phyloP scores from a whole-genome alignment of 2,888 invertebrate species.

The Fragum sueziense region DNA sequence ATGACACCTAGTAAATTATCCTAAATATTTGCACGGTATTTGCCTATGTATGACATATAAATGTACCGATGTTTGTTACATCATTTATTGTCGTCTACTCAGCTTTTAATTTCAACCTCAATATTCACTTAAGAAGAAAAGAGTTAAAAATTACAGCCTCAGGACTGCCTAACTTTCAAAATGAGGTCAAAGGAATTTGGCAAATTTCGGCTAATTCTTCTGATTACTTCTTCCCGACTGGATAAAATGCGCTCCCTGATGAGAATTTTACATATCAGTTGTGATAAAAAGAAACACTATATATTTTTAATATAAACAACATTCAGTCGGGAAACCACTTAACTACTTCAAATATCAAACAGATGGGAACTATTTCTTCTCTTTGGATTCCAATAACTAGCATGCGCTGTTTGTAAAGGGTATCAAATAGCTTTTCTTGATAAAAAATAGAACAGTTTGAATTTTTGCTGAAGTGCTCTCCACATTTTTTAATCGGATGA shows the following conservation, averaged over 20 bases:
- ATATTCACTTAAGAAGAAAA: no score
- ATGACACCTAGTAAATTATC: no score
- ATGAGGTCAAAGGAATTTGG: slow-evolving; percentile 16
- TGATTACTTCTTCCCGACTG: slow-evolving; percentile 7
- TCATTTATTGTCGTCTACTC: no score
- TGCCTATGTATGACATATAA: no score
- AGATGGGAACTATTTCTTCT: slow-evolving; percentile 30
- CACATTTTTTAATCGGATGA: slow-evolving; percentile 55
- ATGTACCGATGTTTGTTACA: no score
- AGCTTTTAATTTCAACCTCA: no score
- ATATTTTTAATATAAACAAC: slow-evolving; percentile 49
- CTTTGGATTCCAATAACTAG: neutral
- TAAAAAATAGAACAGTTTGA: slow-evolving; percentile 39
- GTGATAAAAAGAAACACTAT: slow-evolving; percentile 18
- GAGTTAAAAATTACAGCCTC: slow-evolving; percentile 17
- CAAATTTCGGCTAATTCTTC: slow-evolving; percentile 19
- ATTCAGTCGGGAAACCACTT: slow-evolving; percentile 44
- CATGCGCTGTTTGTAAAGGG: slow-evolving; percentile 24
- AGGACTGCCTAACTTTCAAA: neutral
- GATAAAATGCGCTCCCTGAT: neutral
- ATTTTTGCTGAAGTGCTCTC: slow-evolving; percentile 55
- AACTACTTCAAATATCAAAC: slow-evolving; percentile 27
- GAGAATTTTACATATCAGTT: slow-evolving; percentile 13
- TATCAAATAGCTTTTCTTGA: slow-evolving; percentile 47
- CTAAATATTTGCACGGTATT: no score